These are phyloP conservation scores for Ennomos erosarius DNA, from an alignment of 2,888 invertebrate species.

Conservation along the genomic window DNA sequence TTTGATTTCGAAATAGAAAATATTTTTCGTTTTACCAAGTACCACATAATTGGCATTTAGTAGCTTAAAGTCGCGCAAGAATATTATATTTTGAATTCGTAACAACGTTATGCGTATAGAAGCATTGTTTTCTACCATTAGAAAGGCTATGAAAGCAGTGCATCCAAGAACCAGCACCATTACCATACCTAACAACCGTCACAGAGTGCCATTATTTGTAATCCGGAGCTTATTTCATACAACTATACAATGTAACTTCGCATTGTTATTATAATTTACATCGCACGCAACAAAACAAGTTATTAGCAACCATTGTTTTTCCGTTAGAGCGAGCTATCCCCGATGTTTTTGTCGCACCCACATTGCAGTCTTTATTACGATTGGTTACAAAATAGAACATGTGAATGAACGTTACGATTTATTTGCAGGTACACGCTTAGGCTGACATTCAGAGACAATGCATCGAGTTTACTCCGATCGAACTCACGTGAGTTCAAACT, in stretches of 20 bases:
- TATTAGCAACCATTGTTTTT: conserved; percentile 45
- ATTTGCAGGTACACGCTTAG: no score
- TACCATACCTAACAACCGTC: conserved; percentile 43
- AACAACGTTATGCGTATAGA: not conserved
- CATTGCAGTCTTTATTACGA: conserved; percentile 24
- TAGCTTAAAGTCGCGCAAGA: not conserved
- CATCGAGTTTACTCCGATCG: no score
- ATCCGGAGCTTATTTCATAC: conserved; percentile 31
- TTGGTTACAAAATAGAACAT: conserved; percentile 26
- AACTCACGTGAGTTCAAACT: no score
- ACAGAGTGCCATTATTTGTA: conserved; percentile 34
- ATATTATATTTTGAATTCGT: not conserved
- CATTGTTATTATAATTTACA: conserved; percentile 46
- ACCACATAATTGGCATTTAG: no score
- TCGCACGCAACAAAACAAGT: conserved; percentile 45
- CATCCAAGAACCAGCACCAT: conserved; percentile 34
- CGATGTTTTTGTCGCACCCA: conserved; percentile 42
- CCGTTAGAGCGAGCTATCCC: conserved; percentile 41
- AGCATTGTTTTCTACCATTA: conserved; percentile 34
- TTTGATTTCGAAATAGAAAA: conserved; percentile 3
- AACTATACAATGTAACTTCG: conserved; percentile 40
- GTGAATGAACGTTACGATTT: conserved; percentile 26
- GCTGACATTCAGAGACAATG: no score
- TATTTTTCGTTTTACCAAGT: conserved; percentile 2
- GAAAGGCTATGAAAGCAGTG: conserved; percentile 41